Conservation (phyloP, 2,888 invertebrate species). For the Meloe dianella region DNA sequence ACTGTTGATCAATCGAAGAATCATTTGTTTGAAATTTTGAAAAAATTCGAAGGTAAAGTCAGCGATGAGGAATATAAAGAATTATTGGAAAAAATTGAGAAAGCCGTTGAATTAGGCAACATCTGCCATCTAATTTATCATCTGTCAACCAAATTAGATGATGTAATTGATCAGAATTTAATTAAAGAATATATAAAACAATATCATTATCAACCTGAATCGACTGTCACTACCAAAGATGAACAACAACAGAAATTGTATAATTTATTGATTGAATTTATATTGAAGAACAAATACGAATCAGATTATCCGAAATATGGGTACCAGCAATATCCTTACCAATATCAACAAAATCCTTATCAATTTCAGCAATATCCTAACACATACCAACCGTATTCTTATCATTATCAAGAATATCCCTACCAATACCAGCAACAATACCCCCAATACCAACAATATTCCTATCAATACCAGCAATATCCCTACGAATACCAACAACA, state of each 20-base stretch:
- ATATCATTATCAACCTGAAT: background rate
- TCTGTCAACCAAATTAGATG: background rate
- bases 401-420: background rate
- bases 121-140: background rate
- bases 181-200: background rate
- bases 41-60: background rate
- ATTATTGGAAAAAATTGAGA: background rate
- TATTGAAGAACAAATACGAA: background rate
- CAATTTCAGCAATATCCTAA: background rate
- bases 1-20: background rate
- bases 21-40: background rate
- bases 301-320: background rate
- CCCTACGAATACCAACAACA: background rate
- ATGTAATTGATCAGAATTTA: background rate
- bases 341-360: background rate
- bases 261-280: background rate
- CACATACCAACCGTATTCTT: too few species aligned
- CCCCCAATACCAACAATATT: background rate
- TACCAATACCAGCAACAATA: background rate
- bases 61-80: background rate
- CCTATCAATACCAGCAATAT: background rate
- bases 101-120: background rate
- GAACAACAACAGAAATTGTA: background rate
- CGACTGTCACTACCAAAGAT: background rate
- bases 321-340: background rate